Conservation (phyloP, 2,888 invertebrate genomes). For the Cerastis rubricosa region DNA sequence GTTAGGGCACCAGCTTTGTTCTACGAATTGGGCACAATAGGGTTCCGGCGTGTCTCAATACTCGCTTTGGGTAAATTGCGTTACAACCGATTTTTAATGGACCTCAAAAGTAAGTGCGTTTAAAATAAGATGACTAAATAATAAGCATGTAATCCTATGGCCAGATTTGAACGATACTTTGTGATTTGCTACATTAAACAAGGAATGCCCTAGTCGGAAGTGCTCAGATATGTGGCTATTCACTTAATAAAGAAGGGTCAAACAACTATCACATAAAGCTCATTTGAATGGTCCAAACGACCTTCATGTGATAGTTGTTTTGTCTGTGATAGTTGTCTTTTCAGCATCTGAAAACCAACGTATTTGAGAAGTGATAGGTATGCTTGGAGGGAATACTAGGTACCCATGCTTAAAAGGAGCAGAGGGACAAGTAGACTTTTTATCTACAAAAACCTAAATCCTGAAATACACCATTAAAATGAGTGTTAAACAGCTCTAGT, state of each 20-base stretch:
- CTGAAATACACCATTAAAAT: background rate
- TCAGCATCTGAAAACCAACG: too few species aligned
- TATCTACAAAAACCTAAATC: background rate
- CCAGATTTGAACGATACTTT: background rate
- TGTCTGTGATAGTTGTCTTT: too few species aligned
- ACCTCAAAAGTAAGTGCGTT: slow-evolving; percentile 1
- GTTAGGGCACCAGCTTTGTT: slow-evolving; percentile 22
- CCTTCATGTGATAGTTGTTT: too few species aligned
- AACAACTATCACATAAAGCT: too few species aligned
- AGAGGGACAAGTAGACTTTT: background rate
- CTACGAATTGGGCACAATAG: slow-evolving; percentile 9
- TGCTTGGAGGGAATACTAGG: background rate
- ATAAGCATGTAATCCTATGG: slow-evolving; percentile 1
- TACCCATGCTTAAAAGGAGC: background rate
- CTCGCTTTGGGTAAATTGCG: slow-evolving; percentile 15
- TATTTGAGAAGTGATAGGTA: too few species aligned
- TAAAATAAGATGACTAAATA: slow-evolving; percentile 25
- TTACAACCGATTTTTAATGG: slow-evolving; percentile 36
- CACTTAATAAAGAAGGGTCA: background rate
- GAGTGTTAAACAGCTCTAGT: slow-evolving; percentile 12
- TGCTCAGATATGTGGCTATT: background rate
- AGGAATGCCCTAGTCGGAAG: background rate
- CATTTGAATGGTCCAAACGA: too few species aligned
- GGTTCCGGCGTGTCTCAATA: slow-evolving; percentile 20
- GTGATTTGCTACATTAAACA: background rate